These are phyloP conservation scores for Fringilla coelebs DNA, from an alignment of 2,797 vertebrate genomes.

Conservation along the genomic window DNA sequence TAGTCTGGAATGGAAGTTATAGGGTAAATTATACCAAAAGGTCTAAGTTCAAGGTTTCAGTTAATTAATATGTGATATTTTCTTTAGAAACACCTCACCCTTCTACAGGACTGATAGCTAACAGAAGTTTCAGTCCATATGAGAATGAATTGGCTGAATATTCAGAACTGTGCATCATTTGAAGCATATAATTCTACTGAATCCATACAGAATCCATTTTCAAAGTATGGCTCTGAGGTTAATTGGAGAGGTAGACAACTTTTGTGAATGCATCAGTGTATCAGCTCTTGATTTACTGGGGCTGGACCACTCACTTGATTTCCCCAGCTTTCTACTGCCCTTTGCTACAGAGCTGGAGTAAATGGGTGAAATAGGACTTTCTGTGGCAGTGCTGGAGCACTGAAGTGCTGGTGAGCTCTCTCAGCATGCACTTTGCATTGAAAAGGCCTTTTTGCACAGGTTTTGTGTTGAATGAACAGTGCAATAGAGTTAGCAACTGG, in stretches of 20 bases:
- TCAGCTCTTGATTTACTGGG: neutral
- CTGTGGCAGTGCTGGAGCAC: neutral
- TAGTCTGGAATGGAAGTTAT: conserved; percentile 19
- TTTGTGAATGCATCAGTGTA: neutral
- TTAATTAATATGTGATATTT: neutral
- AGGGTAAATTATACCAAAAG: neutral
- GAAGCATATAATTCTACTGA: neutral
- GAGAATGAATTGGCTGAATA: neutral
- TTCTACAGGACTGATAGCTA: neutral
- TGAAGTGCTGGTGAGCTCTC: neutral
- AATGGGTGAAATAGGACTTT: neutral
- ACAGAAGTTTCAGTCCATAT: neutral
- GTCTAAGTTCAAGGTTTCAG: conserved; percentile 3
- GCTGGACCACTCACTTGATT: neutral
- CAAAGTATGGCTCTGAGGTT: neutral
- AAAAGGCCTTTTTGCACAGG: neutral
- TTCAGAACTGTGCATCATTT: neutral
- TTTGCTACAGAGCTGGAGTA: neutral
- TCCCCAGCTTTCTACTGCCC: neutral
- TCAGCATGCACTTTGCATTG: neutral
- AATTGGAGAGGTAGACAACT: neutral
- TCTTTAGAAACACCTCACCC: neutral
- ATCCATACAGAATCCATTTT: neutral
- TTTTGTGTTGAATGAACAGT: too few relatives aligned
- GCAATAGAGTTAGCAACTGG: neutral